Percentiles rank a stretch among this genome's conserved stretches.
phyloP scores from a whole-genome alignment of 2,888 invertebrate species.

The Nomada ruficornis region DNA sequence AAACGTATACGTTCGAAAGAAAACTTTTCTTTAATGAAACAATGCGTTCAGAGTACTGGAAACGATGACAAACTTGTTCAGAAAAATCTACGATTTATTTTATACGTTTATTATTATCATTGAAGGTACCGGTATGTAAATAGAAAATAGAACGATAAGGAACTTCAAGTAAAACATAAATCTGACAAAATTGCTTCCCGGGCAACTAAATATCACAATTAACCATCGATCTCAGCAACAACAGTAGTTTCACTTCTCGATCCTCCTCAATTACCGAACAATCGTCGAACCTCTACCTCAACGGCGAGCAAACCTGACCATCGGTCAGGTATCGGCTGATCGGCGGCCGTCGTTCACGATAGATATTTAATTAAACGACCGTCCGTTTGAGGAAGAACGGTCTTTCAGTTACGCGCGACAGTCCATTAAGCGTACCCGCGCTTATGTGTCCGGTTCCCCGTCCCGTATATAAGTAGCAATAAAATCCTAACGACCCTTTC shows the following conservation, averaged over 20 bases:
- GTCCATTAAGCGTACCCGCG: conserved; percentile 39
- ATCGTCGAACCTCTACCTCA: too few species aligned
- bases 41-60: not conserved
- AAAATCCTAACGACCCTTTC: conserved; percentile 57
- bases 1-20: conserved; percentile 12
- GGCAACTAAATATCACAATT: too few species aligned
- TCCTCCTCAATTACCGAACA: too few species aligned
- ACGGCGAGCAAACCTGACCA: too few species aligned
- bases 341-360: conserved; percentile 28
- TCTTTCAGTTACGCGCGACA: conserved; percentile 18
- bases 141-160: too few species aligned
- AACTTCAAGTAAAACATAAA: too few species aligned
- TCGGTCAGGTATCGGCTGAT: too few species aligned
- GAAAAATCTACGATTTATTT: not conserved
- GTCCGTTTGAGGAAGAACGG: conserved; percentile 19
- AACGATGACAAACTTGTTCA: not conserved
- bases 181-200: too few species aligned
- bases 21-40: conserved; percentile 5
- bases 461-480: conserved; percentile 35
- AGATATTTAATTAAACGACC: conserved; percentile 52
- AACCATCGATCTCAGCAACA: too few species aligned
- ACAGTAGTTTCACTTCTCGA: not conserved
- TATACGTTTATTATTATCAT: too few species aligned
- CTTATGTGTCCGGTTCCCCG: not conserved
- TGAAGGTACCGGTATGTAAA: too few species aligned